Percentiles rank a stretch among this genome's conserved stretches.
These are phyloP conservation scores for Thunnus maccoyii DNA, from an alignment of 2,113 vertebrate genomes.

Conservation along the genomic window DNA sequence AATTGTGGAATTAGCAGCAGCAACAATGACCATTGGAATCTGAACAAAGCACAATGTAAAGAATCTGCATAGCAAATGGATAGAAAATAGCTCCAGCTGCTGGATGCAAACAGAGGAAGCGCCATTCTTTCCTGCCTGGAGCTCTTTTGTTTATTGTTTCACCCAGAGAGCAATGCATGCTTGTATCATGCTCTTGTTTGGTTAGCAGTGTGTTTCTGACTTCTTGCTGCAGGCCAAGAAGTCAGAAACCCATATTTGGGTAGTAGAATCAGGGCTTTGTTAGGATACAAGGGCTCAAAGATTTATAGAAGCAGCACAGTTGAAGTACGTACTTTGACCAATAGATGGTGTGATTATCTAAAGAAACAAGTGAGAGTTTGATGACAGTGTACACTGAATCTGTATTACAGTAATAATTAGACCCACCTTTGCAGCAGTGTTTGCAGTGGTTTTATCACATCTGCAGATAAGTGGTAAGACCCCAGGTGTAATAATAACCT, in stretches of 20 bases:
- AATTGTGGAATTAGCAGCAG: slow-evolving; percentile 45
- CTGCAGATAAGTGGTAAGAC: too few relatives aligned
- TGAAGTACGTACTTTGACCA: slow-evolving; percentile 43
- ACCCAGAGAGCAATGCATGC: slow-evolving; percentile 3
- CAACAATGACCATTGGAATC: slow-evolving; percentile 39
- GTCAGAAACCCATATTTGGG: neutral
- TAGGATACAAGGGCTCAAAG: rapidly evolving
- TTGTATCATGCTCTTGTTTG: slow-evolving; percentile 6
- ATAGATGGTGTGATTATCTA: slow-evolving; percentile 57
- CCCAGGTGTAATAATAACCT: too few relatives aligned
- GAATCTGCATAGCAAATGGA: slow-evolving; percentile 15
- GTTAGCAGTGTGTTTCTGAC: neutral
- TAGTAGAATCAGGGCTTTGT: neutral
- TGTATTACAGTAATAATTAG: neutral
- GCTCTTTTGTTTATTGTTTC: slow-evolving; percentile 38
- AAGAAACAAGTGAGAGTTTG: neutral
- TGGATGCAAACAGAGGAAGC: slow-evolving; percentile 52
- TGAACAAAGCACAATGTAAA: slow-evolving; percentile 58
- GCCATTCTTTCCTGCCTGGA: slow-evolving; percentile 10
- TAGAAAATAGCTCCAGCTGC: slow-evolving; percentile 48
- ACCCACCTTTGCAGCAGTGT: neutral
- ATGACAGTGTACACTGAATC: neutral
- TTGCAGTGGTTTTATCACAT: neutral
- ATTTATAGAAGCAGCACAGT: neutral
- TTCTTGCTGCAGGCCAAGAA: neutral